phyloP scores from a whole-genome alignment of 2,797 vertebrate species.

The Garrulus glandarius region DNA sequence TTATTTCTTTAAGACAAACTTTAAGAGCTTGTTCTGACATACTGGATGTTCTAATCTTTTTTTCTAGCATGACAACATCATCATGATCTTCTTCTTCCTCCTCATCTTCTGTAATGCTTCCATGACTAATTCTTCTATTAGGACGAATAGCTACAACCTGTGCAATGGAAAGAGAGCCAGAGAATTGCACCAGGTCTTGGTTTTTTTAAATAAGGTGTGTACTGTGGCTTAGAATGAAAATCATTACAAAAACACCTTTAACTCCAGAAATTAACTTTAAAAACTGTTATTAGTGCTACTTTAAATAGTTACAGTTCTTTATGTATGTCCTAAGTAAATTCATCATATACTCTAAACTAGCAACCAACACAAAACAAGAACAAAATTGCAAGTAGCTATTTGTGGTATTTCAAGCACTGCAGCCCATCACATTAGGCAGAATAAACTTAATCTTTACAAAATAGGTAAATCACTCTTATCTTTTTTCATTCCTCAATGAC shows the following conservation, averaged over 20 bases:
- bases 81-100: constrained; percentile 91
- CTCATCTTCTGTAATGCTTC: constrained; percentile 82
- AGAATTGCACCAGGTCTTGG: neutral
- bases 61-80: constrained; percentile 86
- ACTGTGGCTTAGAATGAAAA: neutral
- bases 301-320: neutral
- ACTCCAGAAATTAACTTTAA: neutral
- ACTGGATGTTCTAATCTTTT: constrained; percentile 85
- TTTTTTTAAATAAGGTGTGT: neutral
- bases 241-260: neutral
- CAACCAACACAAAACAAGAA: neutral
- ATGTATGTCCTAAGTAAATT: neutral
- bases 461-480: fast-evolving
- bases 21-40: constrained; percentile 91
- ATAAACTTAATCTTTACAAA: neutral
- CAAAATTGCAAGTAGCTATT: neutral
- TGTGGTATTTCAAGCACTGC: neutral
- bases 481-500: neutral
- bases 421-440: neutral
- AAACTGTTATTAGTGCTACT: neutral
- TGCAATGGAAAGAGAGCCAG: neutral
- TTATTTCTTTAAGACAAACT: constrained; percentile 94
- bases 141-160: constrained; percentile 84
- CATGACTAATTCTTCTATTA: constrained; percentile 73
- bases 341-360: neutral